These are phyloP conservation scores for Cricetomys ansorgei DNA, from an alignment of 2,113 vertebrate genomes.

Conservation along the genomic window DNA sequence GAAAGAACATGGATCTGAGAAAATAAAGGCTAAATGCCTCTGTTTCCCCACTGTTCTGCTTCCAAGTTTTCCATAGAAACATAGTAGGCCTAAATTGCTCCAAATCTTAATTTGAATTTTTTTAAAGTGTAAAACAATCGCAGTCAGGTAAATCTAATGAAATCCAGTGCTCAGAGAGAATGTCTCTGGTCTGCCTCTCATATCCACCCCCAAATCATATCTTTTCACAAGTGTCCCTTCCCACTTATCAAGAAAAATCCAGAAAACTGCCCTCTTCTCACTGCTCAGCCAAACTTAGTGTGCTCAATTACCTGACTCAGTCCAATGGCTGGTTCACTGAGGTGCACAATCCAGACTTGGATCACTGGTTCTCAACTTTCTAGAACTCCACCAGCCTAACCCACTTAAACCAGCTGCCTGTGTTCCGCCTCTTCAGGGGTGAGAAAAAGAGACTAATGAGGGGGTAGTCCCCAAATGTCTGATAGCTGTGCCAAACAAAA, in stretches of 20 bases:
- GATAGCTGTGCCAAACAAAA: constrained; percentile 66
- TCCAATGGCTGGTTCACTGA: constrained; percentile 66
- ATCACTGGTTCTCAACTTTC: constrained; percentile 70
- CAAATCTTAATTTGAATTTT: constrained; percentile 42
- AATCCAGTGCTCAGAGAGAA: constrained; percentile 46
- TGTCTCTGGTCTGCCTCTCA: not conserved
- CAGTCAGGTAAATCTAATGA: constrained; percentile 44
- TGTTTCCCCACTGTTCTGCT: constrained; percentile 23
- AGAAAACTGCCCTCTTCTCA: constrained; percentile 66
- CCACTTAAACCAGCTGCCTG: constrained; percentile 72
- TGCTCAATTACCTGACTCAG: constrained; percentile 70
- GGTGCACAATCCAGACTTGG: constrained; percentile 71
- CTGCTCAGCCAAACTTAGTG: constrained; percentile 60
- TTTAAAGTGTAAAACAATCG: not conserved
- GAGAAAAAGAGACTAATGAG: constrained; percentile 65
- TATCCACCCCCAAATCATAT: not conserved
- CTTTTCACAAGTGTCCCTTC: constrained; percentile 27
- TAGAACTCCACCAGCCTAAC: constrained; percentile 69
- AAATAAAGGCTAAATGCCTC: constrained; percentile 34
- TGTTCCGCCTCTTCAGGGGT: constrained; percentile 69
- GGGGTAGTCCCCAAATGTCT: constrained; percentile 51
- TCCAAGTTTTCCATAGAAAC: constrained; percentile 55
- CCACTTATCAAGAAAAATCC: constrained; percentile 53
- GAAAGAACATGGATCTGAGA: constrained; percentile 7
- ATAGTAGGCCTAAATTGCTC: constrained; percentile 36